Base-by-base conservation (phyloP, 1,140 invertebrate genomes). In the Aethina tumida region DNA sequence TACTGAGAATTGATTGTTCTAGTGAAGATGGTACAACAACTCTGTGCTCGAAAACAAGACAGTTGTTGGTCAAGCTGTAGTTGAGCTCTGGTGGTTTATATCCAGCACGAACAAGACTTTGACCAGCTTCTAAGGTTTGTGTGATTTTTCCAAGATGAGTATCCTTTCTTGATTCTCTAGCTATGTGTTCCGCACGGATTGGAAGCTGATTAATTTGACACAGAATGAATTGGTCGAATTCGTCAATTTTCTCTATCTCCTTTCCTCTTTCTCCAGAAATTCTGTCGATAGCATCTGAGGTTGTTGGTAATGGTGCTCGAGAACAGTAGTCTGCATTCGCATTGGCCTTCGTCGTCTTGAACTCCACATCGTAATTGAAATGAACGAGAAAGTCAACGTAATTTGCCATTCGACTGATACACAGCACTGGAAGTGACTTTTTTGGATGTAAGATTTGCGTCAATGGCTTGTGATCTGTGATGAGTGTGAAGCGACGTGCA, bases 361-460 rank as follows among this genome's bases (percentile, higher is more conserved):
- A 49, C 4, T 37, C 26, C 4, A 48, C 35, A n/a, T 45, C 28
- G 27, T 29, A 50, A 26, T 52, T 31, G 17, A 53, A 53, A 21
- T 51, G 41, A 3, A 49, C 20, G 10, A 53, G 13, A 21, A 47
- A 53, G 36, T 55, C 50, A 3, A 45, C 45, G 22, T 53, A 55
- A 30, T 55, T 55, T 40, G n/a, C n/a, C n/a, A n/a, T n/a, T n/a
- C n/a, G n/a, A n/a, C n/a, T n/a, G n/a, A n/a, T n/a, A n/a, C n/a
- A n/a, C n/a, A n/a, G n/a, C n/a, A n/a, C n/a, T n/a, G n/a, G n/a
- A n/a, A n/a, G n/a, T n/a, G n/a, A n/a, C 17, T 49, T 49, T 14
- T 21, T 21, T n/a, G 34, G 19, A 35, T 35, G 49, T 4, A 53
- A 16, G 7, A 65, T 56, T 22, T 47, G 32, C 13, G 55, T 41